A percentile compares a stretch with the other conserved stretches of the same genome.
Evolutionary conservation across 2,113 vertebrate species (phyloP).

Genomic region (Corvus moneduloides): DNA sequence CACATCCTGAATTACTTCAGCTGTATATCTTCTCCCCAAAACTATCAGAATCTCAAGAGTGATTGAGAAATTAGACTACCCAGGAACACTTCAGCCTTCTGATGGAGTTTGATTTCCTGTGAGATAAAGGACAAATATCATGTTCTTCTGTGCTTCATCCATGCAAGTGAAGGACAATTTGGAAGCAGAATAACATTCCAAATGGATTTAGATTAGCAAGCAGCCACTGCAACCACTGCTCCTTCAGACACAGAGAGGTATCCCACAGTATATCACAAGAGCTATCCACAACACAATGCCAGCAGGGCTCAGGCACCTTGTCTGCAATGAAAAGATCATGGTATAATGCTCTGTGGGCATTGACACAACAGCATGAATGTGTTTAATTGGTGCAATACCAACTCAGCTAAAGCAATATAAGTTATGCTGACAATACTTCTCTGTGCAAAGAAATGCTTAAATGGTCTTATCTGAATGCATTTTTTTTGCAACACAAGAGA

Average conservation of each 20-base stretch:
- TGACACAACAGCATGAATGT: background rate
- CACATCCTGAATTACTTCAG: background rate
- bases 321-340: background rate
- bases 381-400: slow-evolving; percentile 3
- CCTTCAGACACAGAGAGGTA: background rate
- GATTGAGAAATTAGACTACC: background rate
- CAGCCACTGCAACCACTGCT: background rate
- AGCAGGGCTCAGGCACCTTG: slow-evolving; percentile 33
- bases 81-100: background rate
- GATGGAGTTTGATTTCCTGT: background rate
- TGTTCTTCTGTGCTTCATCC: background rate
- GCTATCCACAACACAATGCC: background rate
- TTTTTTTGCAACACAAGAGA: slow-evolving; percentile 20
- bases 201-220: background rate
- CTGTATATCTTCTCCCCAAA: background rate
- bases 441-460: slow-evolving; percentile 21
- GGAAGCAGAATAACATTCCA: background rate
- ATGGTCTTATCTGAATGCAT: background rate
- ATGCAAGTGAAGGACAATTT: background rate
- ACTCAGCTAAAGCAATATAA: background rate
- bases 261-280: background rate
- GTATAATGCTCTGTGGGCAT: background rate
- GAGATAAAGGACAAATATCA: background rate
- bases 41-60: background rate
- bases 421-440: background rate